These are phyloP conservation scores for Melanaphis sacchari DNA, from an alignment of 1,140 invertebrate genomes.

Conservation along the genomic window DNA sequence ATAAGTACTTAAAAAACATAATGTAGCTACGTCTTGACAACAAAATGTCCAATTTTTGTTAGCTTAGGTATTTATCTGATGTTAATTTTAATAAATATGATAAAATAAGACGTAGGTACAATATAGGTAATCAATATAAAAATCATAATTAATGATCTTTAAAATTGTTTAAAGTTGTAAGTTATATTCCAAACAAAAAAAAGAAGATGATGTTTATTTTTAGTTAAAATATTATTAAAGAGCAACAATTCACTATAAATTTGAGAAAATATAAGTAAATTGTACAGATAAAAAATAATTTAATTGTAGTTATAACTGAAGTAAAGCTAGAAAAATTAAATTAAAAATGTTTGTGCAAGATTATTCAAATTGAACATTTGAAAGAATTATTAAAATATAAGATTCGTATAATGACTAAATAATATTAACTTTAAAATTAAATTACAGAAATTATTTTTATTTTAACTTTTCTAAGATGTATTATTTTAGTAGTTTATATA, in stretches of 20 bases:
- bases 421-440: not conserved
- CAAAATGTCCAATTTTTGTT: too few species aligned
- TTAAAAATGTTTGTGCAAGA: not conserved
- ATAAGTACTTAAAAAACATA: too few species aligned
- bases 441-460: not conserved
- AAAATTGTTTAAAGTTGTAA: too few species aligned
- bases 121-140: too few species aligned
- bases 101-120: too few species aligned
- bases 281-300: not conserved
- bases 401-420: not conserved
- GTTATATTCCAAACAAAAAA: too few species aligned
- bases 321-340: not conserved
- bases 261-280: not conserved
- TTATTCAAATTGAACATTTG: not conserved
- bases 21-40: too few species aligned
- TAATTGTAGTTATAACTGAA: not conserved
- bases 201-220: too few species aligned
- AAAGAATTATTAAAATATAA: conserved; percentile 12
- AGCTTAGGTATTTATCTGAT: too few species aligned
- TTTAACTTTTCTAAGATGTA: not conserved
- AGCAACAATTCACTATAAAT: not conserved
- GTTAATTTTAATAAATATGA: not conserved
- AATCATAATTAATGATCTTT: too few species aligned
- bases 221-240: too few species aligned
- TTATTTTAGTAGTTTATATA: not conserved